A percentile compares a stretch with the other conserved stretches of the same genome.
phyloP scores from a whole-genome alignment of 2,888 invertebrate genomes.

The Nipponacmea schrenckii region DNA sequence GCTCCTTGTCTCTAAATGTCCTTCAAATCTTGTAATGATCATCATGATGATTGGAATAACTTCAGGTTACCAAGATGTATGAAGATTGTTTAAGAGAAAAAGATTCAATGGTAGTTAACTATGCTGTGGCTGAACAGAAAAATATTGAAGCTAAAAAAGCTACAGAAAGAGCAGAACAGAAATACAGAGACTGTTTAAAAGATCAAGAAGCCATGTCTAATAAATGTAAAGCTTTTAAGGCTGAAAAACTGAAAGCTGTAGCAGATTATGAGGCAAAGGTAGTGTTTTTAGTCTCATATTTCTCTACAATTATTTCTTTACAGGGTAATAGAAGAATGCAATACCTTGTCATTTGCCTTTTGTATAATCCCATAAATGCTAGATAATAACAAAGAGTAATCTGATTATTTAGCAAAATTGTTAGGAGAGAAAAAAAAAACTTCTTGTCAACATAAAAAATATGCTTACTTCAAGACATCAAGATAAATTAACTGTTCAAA shows the following conservation, averaged over 20 bases:
- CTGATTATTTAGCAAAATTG: too few relatives aligned
- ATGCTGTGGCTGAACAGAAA: slow-evolving; percentile 66
- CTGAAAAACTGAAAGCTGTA: slow-evolving; percentile 54
- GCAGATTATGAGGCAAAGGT: slow-evolving; percentile 59
- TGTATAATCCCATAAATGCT: background rate
- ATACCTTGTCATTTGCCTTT: background rate
- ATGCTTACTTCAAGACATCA: too few relatives aligned
- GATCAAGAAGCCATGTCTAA: slow-evolving; percentile 55
- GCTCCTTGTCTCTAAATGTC: too few relatives aligned
- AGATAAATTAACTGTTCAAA: too few relatives aligned
- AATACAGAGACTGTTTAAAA: slow-evolving; percentile 54
- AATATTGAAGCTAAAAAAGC: slow-evolving; percentile 56
- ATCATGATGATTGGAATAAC: background rate
- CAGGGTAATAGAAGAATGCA: too few relatives aligned
- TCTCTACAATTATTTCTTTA: background rate
- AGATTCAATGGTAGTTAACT: slow-evolving; percentile 66
- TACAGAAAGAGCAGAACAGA: slow-evolving; percentile 53
- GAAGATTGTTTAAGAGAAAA: slow-evolving; percentile 62
- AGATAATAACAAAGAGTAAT: background rate
- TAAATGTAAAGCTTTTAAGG: slow-evolving; percentile 54
- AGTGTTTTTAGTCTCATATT: background rate
- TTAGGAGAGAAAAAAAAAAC: too few relatives aligned
- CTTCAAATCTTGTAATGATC: too few relatives aligned
- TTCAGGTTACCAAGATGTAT: slow-evolving; percentile 57
- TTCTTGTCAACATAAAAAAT: too few relatives aligned